Evolutionary conservation across 2,113 vertebrate species (phyloP).

Genomic region (Pterophyllum scalare): DNA sequence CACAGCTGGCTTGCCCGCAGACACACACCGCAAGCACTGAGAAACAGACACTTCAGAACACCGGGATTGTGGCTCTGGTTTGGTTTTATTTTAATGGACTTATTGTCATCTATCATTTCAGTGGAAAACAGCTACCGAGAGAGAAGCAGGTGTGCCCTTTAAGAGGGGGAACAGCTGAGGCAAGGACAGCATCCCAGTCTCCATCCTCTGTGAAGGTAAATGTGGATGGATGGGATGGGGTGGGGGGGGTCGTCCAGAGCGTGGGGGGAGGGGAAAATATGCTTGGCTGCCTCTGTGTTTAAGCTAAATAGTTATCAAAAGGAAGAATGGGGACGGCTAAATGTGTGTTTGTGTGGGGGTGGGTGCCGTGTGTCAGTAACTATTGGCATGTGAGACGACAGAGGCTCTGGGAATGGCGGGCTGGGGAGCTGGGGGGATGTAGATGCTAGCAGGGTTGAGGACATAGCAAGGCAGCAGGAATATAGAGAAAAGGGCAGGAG

Average conservation of each 20-base stretch:
- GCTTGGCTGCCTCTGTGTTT: slow-evolving; percentile 64
- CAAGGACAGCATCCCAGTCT: slow-evolving; percentile 76
- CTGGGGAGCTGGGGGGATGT: slow-evolving; percentile 9
- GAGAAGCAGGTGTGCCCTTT: slow-evolving; percentile 73
- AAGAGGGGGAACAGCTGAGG: slow-evolving; percentile 72
- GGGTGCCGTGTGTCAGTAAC: slow-evolving; percentile 10
- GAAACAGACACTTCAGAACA: slow-evolving; percentile 5
- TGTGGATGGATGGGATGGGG: slow-evolving; percentile 45
- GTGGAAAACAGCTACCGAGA: slow-evolving; percentile 39
- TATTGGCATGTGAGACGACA: slow-evolving; percentile 72
- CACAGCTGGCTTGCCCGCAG: slow-evolving; percentile 58
- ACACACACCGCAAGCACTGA: slow-evolving; percentile 17
- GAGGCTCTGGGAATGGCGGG: slow-evolving; percentile 36
- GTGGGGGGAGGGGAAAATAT: slow-evolving; percentile 59
- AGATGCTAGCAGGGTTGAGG: slow-evolving; percentile 51
- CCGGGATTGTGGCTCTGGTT: not conserved
- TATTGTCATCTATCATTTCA: slow-evolving; percentile 50
- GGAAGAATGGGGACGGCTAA: slow-evolving; percentile 35
- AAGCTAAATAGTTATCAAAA: slow-evolving; percentile 56
- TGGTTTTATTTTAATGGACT: slow-evolving; percentile 39
- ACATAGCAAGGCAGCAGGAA: slow-evolving; percentile 44
- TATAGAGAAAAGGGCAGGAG: slow-evolving; percentile 13
- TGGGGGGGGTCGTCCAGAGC: slow-evolving; percentile 31
- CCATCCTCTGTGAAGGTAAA: slow-evolving; percentile 80
- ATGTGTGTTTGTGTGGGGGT: not conserved